Evolutionary conservation across 2,888 invertebrate genomes (phyloP).

Genomic region (Patella ulyssiponensis): DNA sequence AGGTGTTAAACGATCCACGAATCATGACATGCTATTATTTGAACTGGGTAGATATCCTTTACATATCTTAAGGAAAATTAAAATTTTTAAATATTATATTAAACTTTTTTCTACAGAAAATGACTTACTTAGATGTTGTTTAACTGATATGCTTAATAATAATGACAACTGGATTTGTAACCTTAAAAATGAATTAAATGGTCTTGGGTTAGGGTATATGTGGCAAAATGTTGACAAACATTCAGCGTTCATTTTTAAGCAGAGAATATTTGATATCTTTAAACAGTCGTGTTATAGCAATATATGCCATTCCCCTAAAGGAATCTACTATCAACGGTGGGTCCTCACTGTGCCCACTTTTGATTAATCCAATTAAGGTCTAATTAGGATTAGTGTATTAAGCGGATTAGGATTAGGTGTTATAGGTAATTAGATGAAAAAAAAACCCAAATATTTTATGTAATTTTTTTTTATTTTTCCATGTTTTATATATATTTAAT

Average conservation of each 20-base stretch:
- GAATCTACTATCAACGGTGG: too few species aligned
- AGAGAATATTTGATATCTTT: not conserved
- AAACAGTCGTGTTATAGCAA: not conserved
- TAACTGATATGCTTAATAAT: not conserved
- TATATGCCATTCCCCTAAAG: too few species aligned
- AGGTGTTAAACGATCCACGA: not conserved
- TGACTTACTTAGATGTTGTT: not conserved
- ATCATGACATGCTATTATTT: slow-evolving; percentile 1
- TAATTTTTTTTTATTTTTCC: too few species aligned
- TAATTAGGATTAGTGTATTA: too few species aligned
- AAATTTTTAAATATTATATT: slow-evolving; percentile 8
- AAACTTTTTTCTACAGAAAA: not conserved
- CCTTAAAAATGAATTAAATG: not conserved
- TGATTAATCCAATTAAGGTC: too few species aligned
- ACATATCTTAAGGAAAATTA: slow-evolving; percentile 1
- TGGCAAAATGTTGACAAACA: not conserved
- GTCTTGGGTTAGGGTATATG: not conserved
- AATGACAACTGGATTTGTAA: not conserved
- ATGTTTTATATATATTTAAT: too few species aligned
- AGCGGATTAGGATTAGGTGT: too few species aligned
- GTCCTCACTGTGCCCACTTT: too few species aligned
- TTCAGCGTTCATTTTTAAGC: not conserved
- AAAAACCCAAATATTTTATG: too few species aligned
- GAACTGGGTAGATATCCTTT: slow-evolving; percentile 2
- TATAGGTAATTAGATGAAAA: too few species aligned